These are phyloP conservation scores for Peromyscus nudipes DNA, from an alignment of 2,797 vertebrate genomes.

Conservation along the genomic window DNA sequence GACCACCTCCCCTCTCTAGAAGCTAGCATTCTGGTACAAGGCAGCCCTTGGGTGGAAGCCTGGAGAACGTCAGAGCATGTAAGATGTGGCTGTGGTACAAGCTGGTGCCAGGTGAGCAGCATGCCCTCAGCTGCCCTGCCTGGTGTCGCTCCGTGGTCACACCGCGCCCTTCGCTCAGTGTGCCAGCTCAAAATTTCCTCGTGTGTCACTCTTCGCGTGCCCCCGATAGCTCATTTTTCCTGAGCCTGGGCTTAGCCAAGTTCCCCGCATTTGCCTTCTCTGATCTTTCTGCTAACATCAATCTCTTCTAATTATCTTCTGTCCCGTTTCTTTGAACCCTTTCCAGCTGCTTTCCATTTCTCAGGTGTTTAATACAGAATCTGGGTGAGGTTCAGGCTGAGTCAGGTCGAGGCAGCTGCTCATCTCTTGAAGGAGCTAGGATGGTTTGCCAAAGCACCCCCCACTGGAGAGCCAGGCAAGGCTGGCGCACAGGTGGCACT, in stretches of 20 bases:
- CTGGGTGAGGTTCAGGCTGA: slow-evolving; percentile 47
- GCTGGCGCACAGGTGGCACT: background rate
- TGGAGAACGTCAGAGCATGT: too few relatives aligned
- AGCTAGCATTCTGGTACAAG: background rate
- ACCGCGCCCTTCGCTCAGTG: background rate
- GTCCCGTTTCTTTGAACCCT: slow-evolving; percentile 71
- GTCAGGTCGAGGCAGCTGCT: slow-evolving; percentile 24
- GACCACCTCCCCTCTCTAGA: background rate
- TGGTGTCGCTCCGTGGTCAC: fast-evolving
- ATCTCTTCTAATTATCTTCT: slow-evolving; percentile 77
- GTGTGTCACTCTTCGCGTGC: slow-evolving; percentile 8
- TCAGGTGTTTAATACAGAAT: slow-evolving; percentile 57
- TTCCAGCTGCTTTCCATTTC: slow-evolving; percentile 59
- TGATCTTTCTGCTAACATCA: slow-evolving; percentile 78
- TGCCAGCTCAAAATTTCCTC: background rate
- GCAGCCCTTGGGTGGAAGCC: background rate
- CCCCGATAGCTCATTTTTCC: slow-evolving; percentile 44
- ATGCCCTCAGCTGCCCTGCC: background rate
- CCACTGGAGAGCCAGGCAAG: background rate
- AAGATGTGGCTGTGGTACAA: fast-evolving
- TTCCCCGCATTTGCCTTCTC: slow-evolving; percentile 58
- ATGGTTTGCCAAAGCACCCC: background rate
- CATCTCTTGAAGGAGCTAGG: background rate
- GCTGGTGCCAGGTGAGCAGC: fast-evolving
- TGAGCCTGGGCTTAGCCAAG: slow-evolving; percentile 6